A percentile compares a stretch with the other conserved stretches of the same genome.
These are phyloP conservation scores for Rhizoglyphus robini DNA, from an alignment of 1,140 invertebrate species.

Conservation along the genomic window DNA sequence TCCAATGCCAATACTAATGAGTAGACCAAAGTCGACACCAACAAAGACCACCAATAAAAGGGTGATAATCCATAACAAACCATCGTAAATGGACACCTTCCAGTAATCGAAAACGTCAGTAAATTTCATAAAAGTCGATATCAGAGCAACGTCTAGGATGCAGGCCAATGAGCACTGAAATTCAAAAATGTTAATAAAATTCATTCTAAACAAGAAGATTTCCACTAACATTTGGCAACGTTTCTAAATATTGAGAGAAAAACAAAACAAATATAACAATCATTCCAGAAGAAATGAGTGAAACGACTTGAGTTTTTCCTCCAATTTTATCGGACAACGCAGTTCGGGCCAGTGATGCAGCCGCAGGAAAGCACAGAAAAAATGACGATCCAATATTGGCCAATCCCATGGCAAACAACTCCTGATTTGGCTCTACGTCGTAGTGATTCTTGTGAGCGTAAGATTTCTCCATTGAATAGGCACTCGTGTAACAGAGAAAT, in stretches of 20 bases:
- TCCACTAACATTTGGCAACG: conserved; percentile 33
- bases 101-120: conserved; percentile 34
- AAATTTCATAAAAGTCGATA: conserved; percentile 37
- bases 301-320: conserved; percentile 32
- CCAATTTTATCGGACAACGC: conserved; percentile 23
- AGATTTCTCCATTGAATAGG: conserved; percentile 82
- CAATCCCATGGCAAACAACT: conserved; percentile 38
- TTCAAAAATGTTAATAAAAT: conserved; percentile 25
- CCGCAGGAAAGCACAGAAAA: conserved; percentile 67
- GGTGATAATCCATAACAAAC: conserved; percentile 44
- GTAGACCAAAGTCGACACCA: conserved; percentile 41
- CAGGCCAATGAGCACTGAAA: conserved; percentile 38
- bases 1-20: conserved; percentile 39
- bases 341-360: conserved; percentile 64
- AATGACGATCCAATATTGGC: conserved; percentile 46
- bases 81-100: conserved; percentile 35
- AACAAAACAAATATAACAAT: conserved; percentile 40
- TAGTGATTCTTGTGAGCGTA: conserved; percentile 77
- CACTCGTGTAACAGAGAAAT: conserved; percentile 75
- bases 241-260: conserved; percentile 35
- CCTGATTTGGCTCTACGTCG: conserved; percentile 75
- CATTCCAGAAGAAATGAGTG: conserved; percentile 37
- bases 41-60: conserved; percentile 39
- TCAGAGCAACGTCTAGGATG: conserved; percentile 41
- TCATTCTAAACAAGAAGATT: conserved; percentile 7